These are phyloP conservation scores for Ornithoptera alexandrae DNA, from an alignment of 2,888 invertebrate genomes.

Conservation along the genomic window DNA sequence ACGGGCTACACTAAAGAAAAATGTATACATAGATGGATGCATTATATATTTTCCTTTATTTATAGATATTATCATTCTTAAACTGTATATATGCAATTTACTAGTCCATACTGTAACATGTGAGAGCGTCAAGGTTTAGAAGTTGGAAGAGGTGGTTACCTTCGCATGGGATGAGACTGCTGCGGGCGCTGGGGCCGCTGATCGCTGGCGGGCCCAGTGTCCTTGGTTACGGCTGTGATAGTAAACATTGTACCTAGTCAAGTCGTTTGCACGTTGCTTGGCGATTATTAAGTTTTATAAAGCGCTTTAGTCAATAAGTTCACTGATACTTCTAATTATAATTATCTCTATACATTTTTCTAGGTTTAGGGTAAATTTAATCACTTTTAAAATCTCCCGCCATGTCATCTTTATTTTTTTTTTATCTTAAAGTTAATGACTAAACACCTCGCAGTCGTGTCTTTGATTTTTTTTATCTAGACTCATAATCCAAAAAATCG, in stretches of 20 bases:
- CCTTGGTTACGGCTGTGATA: slow-evolving; percentile 64
- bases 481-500: no score
- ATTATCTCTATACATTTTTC: not conserved
- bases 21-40: no score
- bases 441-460: no score
- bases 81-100: not conserved
- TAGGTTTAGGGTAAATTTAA: slow-evolving; percentile 8
- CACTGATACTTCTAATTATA: slow-evolving; percentile 3
- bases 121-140: not conserved
- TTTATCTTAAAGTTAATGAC: not conserved
- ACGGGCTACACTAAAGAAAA: no score
- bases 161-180: not conserved
- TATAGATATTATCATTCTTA: not conserved
- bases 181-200: slow-evolving; percentile 2
- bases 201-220: slow-evolving; percentile 41
- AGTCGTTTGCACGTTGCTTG: slow-evolving; percentile 35
- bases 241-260: slow-evolving; percentile 44
- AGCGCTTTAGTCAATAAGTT: slow-evolving; percentile 7
- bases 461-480: no score
- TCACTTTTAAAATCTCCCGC: slow-evolving; percentile 16
- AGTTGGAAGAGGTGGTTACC: not conserved
- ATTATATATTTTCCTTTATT: not conserved
- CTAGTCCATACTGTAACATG: not conserved
- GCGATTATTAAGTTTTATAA: slow-evolving; percentile 31
- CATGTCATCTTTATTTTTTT: slow-evolving; percentile 1